A percentile compares a stretch with the other conserved stretches of the same genome.
These are phyloP conservation scores for Apamea monoglypha DNA, from an alignment of 2,888 invertebrate species.

Conservation along the genomic window DNA sequence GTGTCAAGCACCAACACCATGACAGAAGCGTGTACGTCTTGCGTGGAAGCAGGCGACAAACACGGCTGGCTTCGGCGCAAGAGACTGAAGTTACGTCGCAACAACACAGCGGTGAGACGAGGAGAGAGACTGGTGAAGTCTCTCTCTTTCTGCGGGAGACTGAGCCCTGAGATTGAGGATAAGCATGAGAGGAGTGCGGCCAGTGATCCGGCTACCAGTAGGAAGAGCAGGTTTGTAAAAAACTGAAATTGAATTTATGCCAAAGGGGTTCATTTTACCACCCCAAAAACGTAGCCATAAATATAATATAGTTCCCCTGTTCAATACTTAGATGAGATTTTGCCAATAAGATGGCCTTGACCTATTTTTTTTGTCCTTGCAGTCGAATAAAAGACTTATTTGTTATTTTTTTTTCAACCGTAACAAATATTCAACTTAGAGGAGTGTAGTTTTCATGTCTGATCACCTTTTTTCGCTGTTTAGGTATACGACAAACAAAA, in stretches of 20 bases:
- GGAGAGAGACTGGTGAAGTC: slow-evolving; percentile 92
- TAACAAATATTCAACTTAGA: too few species aligned
- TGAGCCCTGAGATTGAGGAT: slow-evolving; percentile 90
- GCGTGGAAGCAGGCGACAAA: slow-evolving; percentile 87
- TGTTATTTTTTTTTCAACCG: too few species aligned
- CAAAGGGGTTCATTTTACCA: too few species aligned
- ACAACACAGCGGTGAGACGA: slow-evolving; percentile 75
- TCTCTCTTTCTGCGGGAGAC: slow-evolving; percentile 93
- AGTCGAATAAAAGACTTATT: too few species aligned
- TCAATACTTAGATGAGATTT: background rate
- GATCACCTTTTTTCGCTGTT: too few species aligned
- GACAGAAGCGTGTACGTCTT: slow-evolving; percentile 89
- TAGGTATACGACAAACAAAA: too few species aligned
- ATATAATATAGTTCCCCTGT: too few species aligned
- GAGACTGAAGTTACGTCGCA: slow-evolving; percentile 81
- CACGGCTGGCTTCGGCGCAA: slow-evolving; percentile 86
- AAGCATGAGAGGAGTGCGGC: slow-evolving; percentile 91
- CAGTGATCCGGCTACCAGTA: slow-evolving; percentile 91
- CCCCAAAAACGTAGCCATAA: too few species aligned
- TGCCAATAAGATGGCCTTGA: background rate
- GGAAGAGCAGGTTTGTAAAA: slow-evolving; percentile 85
- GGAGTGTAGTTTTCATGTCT: too few species aligned
- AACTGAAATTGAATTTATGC: too few species aligned
- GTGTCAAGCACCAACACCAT: slow-evolving; percentile 89
- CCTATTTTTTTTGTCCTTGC: slow-evolving; percentile 8